These are phyloP conservation scores for Falco biarmicus DNA, from an alignment of 2,797 vertebrate genomes.

Conservation along the genomic window DNA sequence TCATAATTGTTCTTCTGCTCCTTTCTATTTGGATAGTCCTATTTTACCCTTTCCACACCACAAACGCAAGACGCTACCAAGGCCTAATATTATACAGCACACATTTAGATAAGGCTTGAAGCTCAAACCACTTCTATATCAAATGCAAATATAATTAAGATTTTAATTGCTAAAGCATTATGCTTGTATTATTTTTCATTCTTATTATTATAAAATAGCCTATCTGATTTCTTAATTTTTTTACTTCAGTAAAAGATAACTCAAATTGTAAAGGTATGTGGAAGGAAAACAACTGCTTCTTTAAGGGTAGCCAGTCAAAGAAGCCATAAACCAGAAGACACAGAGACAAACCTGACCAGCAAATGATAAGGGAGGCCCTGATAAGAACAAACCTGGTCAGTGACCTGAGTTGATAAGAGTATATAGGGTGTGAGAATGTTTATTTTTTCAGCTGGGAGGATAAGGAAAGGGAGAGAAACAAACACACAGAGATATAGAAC, in stretches of 20 bases:
- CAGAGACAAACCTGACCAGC: background rate
- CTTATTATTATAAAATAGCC: background rate
- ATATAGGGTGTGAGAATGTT: background rate
- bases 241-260: background rate
- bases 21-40: background rate
- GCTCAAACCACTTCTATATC: background rate
- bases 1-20: background rate
- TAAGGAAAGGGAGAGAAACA: background rate
- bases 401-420: background rate
- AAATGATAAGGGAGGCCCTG: background rate
- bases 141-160: background rate
- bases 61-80: background rate
- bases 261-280: background rate
- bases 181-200: background rate
- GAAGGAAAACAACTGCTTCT: background rate
- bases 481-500: background rate
- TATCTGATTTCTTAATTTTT: background rate
- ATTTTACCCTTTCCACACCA: background rate
- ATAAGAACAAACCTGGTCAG: background rate
- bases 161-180: background rate
- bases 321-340: background rate
- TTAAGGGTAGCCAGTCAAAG: background rate
- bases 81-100: background rate
- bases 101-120: background rate
- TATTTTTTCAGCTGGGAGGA: background rate